Evolutionary conservation across 2,797 vertebrate species (phyloP), one percentile per base, ranked within the genome.

Genomic region (Emys orbicularis): DNA sequence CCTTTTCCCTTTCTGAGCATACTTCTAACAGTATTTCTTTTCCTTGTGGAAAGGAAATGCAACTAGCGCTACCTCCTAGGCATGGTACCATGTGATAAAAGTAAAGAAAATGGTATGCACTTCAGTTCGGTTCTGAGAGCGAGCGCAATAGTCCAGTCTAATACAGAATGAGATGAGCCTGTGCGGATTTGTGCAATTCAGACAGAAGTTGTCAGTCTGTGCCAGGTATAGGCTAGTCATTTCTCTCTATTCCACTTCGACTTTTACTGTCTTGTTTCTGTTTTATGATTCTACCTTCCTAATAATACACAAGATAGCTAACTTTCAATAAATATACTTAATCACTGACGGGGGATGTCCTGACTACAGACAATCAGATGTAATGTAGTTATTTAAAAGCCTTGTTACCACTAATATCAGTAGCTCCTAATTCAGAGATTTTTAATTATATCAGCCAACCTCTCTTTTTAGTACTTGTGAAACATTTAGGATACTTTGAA

Each of bases 391-490:
- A 89, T 92, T 96, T 88, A 91, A 96, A 87, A 93, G 88, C 56
- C 44, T 87, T 88, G 93, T 90, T 92, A 92, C 23, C 83, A 94
- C 88, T 82, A 86, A 6, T 79, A 97, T 89, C 90, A 96, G 74
- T 82, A 80, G 90, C 54, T 84, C 83, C 84, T 81, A 95, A 95
- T 54, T 86, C 72, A 81, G 68, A 84, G 79, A 82, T 31, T 82
- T 68, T 74, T 72, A 50, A 11, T 77, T 87, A 5, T 74, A 95
- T 84, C 72, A 25, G 6, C 15, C 86, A 92, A 56, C 27, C 41
- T 41, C 44, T 81, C 47, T 90, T 91, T 87, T 79, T 86, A 86
- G 89, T 83, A 90, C 80, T 79, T 27, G 53, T 0, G 1, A 72
- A 37, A 12, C 41, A 27, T 76, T 41, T 16, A 27, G 25, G 72